Base-by-base conservation (phyloP, 2,888 invertebrate species). In the Acanthosoma haemorrhoidale region DNA sequence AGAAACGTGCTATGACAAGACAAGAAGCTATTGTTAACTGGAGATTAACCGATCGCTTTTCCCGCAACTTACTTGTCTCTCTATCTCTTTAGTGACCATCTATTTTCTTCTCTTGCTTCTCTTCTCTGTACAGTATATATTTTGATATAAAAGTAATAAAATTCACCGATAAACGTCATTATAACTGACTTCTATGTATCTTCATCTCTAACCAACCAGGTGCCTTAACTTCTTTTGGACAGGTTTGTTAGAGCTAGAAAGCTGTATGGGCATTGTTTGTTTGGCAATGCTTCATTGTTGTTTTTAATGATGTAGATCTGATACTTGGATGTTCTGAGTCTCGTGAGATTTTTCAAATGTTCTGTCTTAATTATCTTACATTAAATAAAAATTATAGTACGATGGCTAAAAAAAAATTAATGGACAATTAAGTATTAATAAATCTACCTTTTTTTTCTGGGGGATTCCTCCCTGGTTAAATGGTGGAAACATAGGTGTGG, bases 121-220 rank as follows among this genome's bases (percentile, higher is more conserved):
- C 29, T 34, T 67, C 67, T 67, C 21, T 51, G 34, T 67, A 67
- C 21, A 51, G 51, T 67, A 67, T 66, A 66, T 67, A 57, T 67
- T 67, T 67, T 67, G 67, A 67, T 67, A 67, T 51, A 43, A 51
- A 60, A 34, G 15, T 60, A 15, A 18, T 43, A 32, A 51, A 34
- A 67, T 43, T 64, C 64, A n/a, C 64, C 41, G 64, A 39, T 6
- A 3, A 36, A 15, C 2, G 11, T 38, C 61, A 61, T 18, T 21
- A 13, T 34, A 21, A 36, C 36, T 61, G 34, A 61, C 31, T 41
- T 39, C 51, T 57, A 61, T 51, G 61, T 71, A 73, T 70, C 73
- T 73, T 73, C 73, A 73, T 73, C 73, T 69, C 73, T 71, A 51
- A 41, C 61, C 68, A 64, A 70, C 63, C 71, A 70, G 73, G 73